phyloP scores from a whole-genome alignment of 2,113 vertebrate genomes.

The Dinomys branickii region DNA sequence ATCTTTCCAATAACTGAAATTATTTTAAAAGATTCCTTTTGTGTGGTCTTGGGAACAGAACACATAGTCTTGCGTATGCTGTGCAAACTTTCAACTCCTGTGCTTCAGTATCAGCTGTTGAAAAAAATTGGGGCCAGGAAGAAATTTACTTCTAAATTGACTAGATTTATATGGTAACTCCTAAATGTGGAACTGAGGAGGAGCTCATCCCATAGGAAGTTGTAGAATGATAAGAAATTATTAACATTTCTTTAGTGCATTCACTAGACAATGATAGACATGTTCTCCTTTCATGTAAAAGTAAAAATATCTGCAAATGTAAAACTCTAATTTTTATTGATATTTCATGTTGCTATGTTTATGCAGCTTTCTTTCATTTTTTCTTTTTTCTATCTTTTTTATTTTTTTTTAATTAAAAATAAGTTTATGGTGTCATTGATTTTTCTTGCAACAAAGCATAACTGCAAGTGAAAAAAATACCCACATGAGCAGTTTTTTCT shows the following conservation, averaged over 20 bases:
- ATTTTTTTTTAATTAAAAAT: neutral
- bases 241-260: neutral
- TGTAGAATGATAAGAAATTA: neutral
- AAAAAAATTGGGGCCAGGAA: neutral
- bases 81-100: neutral
- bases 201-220: neutral
- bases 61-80: neutral
- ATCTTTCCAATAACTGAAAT: neutral
- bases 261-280: neutral
- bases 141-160: neutral
- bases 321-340: neutral
- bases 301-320: neutral
- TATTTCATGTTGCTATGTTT: neutral
- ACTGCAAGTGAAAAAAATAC: neutral
- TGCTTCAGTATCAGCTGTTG: neutral
- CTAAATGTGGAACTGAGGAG: neutral
- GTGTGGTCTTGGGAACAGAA: neutral
- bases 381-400: neutral
- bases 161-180: neutral
- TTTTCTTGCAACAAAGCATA: slow-evolving; percentile 17
- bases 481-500: accelerated
- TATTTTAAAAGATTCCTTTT: neutral
- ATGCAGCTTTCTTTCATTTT: neutral
- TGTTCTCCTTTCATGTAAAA: neutral
- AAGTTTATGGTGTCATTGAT: neutral